Conservation (phyloP, 2,113 vertebrate genomes). For the Diadophis punctatus region DNA sequence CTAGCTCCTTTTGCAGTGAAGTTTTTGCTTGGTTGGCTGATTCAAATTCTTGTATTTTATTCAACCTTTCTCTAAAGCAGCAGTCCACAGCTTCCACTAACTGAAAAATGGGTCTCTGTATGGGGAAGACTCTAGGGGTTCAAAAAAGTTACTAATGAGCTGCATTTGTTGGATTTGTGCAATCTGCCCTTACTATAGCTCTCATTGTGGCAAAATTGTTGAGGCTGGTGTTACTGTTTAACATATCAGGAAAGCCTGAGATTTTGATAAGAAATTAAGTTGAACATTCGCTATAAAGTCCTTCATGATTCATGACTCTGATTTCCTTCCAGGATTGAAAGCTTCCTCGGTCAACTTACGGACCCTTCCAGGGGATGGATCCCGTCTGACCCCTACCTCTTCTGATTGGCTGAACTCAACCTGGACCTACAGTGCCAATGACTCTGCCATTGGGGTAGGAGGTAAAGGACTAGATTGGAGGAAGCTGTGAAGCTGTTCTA, state of each 20-base stretch:
- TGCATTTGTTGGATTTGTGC: not conserved
- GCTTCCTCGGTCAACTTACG: slow-evolving; percentile 5
- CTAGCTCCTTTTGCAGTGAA: not conserved
- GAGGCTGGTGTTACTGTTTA: not conserved
- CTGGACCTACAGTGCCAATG: slow-evolving; percentile 48
- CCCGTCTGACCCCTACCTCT: slow-evolving; percentile 14
- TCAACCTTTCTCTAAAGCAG: not conserved
- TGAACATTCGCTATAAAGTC: not conserved
- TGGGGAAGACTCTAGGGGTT: not conserved
- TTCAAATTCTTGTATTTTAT: not conserved
- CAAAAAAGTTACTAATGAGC: not conserved
- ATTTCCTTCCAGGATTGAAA: slow-evolving; percentile 49
- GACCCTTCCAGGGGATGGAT: slow-evolving; percentile 27
- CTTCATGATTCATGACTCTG: not conserved
- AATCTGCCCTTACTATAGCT: not conserved
- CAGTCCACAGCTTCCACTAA: not conserved
- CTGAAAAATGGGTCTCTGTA: not conserved
- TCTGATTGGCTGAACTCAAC: slow-evolving; percentile 43
- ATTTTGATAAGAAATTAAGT: not conserved
- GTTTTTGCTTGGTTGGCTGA: not conserved
- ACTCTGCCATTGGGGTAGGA: slow-evolving; percentile 26
- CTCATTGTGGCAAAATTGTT: not conserved
- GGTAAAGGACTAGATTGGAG: slow-evolving; percentile 37
- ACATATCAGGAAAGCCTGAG: not conserved
- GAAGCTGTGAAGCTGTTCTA: not conserved